Base-by-base conservation (phyloP, 1,140 invertebrate genomes). In the Mercenaria mercenaria region DNA sequence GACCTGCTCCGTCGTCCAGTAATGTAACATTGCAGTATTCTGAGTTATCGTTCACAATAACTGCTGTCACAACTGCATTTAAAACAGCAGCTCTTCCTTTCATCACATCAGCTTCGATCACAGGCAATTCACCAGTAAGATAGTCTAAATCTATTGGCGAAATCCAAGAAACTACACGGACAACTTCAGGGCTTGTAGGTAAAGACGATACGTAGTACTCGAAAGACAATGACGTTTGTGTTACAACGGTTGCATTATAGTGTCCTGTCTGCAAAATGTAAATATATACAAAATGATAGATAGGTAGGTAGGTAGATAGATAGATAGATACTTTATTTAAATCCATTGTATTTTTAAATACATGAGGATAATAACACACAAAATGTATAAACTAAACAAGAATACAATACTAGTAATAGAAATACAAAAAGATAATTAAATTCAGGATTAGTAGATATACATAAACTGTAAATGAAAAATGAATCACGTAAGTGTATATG, bases 1-100 rank as follows among this genome's bases (percentile, higher is more conserved):
- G 8, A 81, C 98, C 97, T 95, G 99, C 99, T 94, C 99, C 99
- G 18, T 98, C 96, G 1, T 99, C 96, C 91, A 97, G 96, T 91
- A 97, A 97, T 85, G 67, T 72, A 56, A 76, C 52, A 76, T 37
- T 67, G 37, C 81, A 83, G 11, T 34, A 67, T 23, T 67, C 15
- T 13, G 56, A 61, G 10, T 23, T 34, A 13, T 11, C 52, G n/a
- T 67, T 50, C 1, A 67, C 59, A 26, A 64, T 29, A 47, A 47
- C 43, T n/a, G 56, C 81, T 8, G 39, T 43, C 1, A 83, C 43
- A 43, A 11, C 41, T 15, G 61, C 81, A 39, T 29, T 32, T 18
- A 47, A 18, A 29, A 83, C 81, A 41, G 81, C 50, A 13, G 61
- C 81, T 23, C 56, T 41, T 13, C 81, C 61, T 67, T 83, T 83